Percentiles rank a stretch among this genome's conserved stretches.
These are phyloP conservation scores for Otolemur crassicaudatus DNA, from an alignment of 2,797 vertebrate genomes.

Conservation along the genomic window DNA sequence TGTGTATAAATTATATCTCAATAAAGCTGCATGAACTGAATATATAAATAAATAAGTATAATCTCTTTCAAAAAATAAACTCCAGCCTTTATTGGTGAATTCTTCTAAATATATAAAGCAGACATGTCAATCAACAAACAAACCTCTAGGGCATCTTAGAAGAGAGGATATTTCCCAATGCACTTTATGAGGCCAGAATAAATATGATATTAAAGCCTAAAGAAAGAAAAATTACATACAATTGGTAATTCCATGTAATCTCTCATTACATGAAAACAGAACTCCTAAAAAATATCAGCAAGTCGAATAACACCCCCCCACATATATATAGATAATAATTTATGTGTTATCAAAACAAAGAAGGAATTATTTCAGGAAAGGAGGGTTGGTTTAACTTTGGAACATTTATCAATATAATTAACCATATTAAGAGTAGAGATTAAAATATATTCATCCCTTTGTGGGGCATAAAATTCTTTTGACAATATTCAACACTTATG, in stretches of 20 bases:
- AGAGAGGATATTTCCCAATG: background rate
- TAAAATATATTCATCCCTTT: background rate
- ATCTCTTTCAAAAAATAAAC: background rate
- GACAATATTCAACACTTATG: background rate
- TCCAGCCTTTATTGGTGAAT: background rate
- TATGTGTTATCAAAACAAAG: background rate
- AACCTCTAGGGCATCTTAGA: background rate
- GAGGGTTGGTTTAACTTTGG: background rate
- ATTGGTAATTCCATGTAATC: background rate
- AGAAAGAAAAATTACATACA: background rate
- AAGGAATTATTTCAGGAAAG: conserved; percentile 18
- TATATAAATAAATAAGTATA: background rate
- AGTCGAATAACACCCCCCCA: background rate
- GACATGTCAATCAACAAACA: background rate
- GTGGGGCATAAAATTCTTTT: background rate
- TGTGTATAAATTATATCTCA: background rate
- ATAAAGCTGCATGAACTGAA: background rate
- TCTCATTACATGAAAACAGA: background rate
- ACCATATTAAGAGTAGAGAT: background rate
- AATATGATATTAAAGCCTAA: background rate
- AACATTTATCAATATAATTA: background rate
- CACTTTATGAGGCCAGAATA: conserved; percentile 31
- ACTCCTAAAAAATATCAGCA: background rate
- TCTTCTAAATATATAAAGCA: background rate
- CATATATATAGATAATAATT: background rate